Evolutionary conservation across 2,888 invertebrate species (phyloP).

Genomic region (Sarcophaga variegata): DNA sequence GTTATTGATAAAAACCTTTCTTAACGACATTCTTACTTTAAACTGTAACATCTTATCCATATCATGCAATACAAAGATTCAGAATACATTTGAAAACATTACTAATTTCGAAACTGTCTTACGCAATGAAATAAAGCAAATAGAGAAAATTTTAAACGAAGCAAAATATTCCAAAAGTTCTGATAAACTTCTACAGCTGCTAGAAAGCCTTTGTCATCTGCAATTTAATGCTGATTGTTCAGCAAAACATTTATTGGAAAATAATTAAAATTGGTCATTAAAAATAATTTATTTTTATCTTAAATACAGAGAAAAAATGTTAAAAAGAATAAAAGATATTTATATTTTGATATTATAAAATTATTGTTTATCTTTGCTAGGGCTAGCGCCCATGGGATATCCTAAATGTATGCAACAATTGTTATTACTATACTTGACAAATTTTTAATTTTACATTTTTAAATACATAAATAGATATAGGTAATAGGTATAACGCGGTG

Average conservation of each 20-base stretch:
- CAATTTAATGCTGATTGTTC: conserved; percentile 67
- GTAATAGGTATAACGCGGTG: too few relatives aligned
- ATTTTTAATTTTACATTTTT: too few relatives aligned
- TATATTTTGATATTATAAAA: too few relatives aligned
- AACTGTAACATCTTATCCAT: conserved; percentile 73
- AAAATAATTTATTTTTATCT: background rate
- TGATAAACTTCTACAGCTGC: conserved; percentile 15
- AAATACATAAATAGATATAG: too few relatives aligned
- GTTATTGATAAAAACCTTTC: conserved; percentile 73
- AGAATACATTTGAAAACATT: conserved; percentile 44
- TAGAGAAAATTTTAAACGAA: conserved; percentile 22
- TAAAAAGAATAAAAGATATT: too few relatives aligned
- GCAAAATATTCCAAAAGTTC: background rate
- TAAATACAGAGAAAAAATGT: too few relatives aligned
- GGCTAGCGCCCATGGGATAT: too few relatives aligned
- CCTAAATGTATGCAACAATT: too few relatives aligned
- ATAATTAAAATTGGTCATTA: conserved; percentile 9
- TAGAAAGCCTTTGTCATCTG: conserved; percentile 51
- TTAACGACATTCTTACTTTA: conserved; percentile 72
- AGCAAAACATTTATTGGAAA: conserved; percentile 44
- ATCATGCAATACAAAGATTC: conserved; percentile 25
- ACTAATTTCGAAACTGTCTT: conserved; percentile 74
- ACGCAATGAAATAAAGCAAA: conserved; percentile 72
- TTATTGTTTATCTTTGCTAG: too few relatives aligned
- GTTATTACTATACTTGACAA: too few relatives aligned